phyloP scores from a whole-genome alignment of 2,797 vertebrate species.

The Rallus crepitans region DNA sequence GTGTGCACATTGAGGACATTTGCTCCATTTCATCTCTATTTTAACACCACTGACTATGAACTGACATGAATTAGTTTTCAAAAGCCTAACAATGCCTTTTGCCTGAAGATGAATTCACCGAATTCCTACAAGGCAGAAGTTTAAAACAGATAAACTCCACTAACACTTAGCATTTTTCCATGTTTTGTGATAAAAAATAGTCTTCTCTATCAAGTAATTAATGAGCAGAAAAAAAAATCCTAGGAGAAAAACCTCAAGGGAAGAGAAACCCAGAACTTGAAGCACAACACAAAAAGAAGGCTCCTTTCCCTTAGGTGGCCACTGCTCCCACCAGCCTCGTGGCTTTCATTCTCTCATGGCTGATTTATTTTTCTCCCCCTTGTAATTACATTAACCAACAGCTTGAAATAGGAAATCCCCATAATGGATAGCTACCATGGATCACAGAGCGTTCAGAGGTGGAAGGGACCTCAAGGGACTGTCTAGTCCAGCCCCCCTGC shows the following conservation, averaged over 20 bases:
- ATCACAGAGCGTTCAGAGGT: no score
- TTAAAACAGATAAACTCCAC: neutral
- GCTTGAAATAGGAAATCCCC: fast-evolving
- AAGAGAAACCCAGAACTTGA: neutral
- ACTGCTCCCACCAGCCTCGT: neutral
- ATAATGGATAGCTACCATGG: fast-evolving
- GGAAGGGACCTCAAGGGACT: no score
- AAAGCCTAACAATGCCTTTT: neutral
- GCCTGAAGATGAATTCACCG: neutral
- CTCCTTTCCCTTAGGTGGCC: neutral
- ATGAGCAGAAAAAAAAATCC: neutral
- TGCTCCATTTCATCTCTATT: neutral
- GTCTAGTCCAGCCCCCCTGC: no score
- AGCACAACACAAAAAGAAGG: neutral
- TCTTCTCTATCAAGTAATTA: neutral
- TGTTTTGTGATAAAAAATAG: neutral
- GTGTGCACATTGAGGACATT: neutral
- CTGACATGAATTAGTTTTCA: neutral
- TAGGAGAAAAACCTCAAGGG: neutral
- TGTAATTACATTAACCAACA: neutral
- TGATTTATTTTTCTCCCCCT: neutral
- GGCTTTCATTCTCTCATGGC: neutral
- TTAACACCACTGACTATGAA: neutral
- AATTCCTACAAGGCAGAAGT: neutral
- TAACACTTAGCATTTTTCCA: neutral